These are phyloP conservation scores for Galerucella calmariensis DNA, from an alignment of 2,888 invertebrate species.

Conservation along the genomic window DNA sequence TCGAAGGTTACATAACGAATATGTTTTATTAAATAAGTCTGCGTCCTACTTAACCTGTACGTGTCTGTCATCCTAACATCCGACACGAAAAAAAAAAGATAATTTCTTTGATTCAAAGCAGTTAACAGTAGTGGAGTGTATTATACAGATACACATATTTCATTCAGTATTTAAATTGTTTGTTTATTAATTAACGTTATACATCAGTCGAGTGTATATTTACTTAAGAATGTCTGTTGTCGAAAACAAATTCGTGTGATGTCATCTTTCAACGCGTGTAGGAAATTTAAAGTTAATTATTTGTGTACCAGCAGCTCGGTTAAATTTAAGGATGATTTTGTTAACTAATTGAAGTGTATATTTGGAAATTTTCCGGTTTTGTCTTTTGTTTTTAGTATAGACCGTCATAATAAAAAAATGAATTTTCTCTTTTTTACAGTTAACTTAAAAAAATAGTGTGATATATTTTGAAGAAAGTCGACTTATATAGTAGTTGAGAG, in stretches of 20 bases:
- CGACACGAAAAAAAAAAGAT: neutral
- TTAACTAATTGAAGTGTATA: neutral
- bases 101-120: neutral
- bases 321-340: neutral
- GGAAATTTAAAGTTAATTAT: neutral
- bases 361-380: neutral
- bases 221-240: neutral
- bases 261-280: neutral
- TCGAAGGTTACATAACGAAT: too few species aligned
- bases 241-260: neutral
- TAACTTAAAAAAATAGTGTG: too few species aligned
- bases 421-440: too few species aligned
- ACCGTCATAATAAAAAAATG: too few species aligned
- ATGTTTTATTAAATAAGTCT: too few species aligned
- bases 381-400: neutral
- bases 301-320: neutral
- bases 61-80: neutral
- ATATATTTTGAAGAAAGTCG: too few species aligned
- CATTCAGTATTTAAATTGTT: neutral
- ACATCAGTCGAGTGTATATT: neutral
- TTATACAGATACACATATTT: neutral
- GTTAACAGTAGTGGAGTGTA: neutral
- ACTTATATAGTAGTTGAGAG: too few species aligned
- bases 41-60: neutral
- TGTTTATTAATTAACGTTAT: neutral